Evolutionary conservation across 2,797 vertebrate genomes (phyloP), one percentile per base, ranked within the genome.

Genomic region (Danio kyathit): DNA sequence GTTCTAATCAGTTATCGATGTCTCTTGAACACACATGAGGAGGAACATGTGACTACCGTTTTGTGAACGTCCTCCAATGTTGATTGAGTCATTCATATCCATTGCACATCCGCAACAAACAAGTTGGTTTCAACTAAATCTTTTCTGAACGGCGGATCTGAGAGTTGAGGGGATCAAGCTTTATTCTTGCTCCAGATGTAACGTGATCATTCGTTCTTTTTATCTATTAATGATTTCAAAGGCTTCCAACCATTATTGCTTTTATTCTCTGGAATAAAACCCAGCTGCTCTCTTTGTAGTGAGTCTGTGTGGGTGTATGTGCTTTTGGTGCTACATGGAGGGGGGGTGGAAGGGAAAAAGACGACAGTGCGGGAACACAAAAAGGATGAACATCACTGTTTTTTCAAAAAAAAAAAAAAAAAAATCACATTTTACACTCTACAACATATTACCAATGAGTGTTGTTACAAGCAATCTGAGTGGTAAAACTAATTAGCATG

Each of bases 171-270:
- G 59, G 87, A 88, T 87, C 83, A 86, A 86, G 79, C 87, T 87
- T 87, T 83, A 82, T 81, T 89, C 85, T 83, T 82, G 74, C 72
- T 85, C 83, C 86, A 89, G 83, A 89, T 89, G 82, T 86, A 72
- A 88, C 64, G 19, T 76, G 85, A 90, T 89, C 83, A 86, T 85
- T 88, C 67, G 79, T 86, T 81, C 81, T 88, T 91, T 87, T 90
- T 89, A 88, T 91, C 88, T 87, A 86, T 89, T 75, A 87, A 82
- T 87, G 81, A 89, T 90, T 90, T 90, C 86, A 88, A 90, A 90
- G 85, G 86, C 84, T 86, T 88, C 83, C 66, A 87, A 86, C 84
- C 73, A 82, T 76, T 90, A 87, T 88, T 88, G 83, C 86, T 86
- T 89, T 88, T 87, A 86, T 82, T 85, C 81, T 74, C 51, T 80